Conservation (phyloP, 30 jellyfish, hydroid and myxozoan species). For the Turritopsis rubra region DNA sequence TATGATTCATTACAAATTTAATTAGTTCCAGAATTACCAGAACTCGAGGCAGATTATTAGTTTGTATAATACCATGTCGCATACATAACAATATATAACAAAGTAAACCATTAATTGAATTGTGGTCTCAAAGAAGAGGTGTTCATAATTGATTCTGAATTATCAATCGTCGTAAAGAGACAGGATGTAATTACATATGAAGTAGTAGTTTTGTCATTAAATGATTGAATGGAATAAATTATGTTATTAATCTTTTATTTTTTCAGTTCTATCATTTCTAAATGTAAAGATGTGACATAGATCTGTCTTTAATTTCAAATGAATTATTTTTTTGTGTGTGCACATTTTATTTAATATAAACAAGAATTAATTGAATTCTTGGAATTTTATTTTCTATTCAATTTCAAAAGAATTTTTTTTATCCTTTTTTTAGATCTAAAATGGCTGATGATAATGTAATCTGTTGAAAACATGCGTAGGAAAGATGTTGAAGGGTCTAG, state of each 20-base stretch:
- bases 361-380: neutral
- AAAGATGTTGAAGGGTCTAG: neutral
- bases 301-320: neutral
- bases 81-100: too few species aligned
- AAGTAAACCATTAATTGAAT: too few species aligned
- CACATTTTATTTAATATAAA: neutral
- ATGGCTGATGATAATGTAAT: neutral
- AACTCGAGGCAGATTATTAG: neutral
- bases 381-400: neutral
- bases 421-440: neutral
- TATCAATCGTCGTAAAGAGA: neutral
- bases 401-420: neutral
- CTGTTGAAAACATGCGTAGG: neutral
- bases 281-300: neutral
- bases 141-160: neutral
- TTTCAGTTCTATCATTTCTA: neutral
- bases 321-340: neutral
- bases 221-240: neutral
- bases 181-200: neutral
- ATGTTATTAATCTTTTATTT: too few species aligned
- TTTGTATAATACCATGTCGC: too few species aligned
- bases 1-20: neutral
- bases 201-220: neutral
- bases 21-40: neutral
- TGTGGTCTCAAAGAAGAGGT: neutral